Evolutionary conservation across 1,140 invertebrate genomes (phyloP).

Genomic region (Camponotus floridanus): DNA sequence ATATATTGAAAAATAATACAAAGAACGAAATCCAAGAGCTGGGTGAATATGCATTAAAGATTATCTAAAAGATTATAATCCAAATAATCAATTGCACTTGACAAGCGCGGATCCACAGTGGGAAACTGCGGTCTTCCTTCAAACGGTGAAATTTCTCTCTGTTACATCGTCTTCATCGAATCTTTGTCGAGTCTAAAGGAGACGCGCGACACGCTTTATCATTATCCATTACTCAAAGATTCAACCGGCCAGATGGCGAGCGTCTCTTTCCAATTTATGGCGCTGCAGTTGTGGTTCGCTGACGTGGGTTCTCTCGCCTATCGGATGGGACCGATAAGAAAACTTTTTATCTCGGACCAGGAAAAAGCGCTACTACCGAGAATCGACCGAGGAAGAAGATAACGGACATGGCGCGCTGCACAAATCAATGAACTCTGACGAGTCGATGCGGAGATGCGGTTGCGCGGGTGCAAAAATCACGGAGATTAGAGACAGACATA

Average conservation of each 20-base stretch:
- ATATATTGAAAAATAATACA: not conserved
- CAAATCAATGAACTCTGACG: conserved; percentile 78
- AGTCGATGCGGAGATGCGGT: conserved; percentile 26
- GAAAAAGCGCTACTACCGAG: conserved; percentile 46
- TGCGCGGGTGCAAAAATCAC: conserved; percentile 62
- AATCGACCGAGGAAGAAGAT: conserved; percentile 68
- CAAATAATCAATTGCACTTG: not conserved
- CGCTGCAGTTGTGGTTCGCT: not conserved
- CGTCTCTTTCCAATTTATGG: conserved; percentile 41
- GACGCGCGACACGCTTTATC: not conserved
- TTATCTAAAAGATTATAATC: not conserved
- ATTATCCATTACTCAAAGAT: conserved; percentile 43
- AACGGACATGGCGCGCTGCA: conserved; percentile 53
- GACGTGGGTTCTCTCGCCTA: conserved; percentile 45
- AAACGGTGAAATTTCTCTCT: not conserved
- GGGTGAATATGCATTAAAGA: not conserved
- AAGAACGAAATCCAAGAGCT: not conserved
- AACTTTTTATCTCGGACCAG: conserved; percentile 44
- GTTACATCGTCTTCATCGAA: not conserved
- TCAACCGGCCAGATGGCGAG: conserved; percentile 54
- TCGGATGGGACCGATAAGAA: conserved; percentile 52
- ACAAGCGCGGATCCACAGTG: not conserved
- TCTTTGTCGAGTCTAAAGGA: not conserved
- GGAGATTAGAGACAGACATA: conserved; percentile 74
- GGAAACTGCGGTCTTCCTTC: not conserved